These are phyloP conservation scores for Butorides virescens DNA, from an alignment of 2,113 vertebrate species.

Conservation along the genomic window DNA sequence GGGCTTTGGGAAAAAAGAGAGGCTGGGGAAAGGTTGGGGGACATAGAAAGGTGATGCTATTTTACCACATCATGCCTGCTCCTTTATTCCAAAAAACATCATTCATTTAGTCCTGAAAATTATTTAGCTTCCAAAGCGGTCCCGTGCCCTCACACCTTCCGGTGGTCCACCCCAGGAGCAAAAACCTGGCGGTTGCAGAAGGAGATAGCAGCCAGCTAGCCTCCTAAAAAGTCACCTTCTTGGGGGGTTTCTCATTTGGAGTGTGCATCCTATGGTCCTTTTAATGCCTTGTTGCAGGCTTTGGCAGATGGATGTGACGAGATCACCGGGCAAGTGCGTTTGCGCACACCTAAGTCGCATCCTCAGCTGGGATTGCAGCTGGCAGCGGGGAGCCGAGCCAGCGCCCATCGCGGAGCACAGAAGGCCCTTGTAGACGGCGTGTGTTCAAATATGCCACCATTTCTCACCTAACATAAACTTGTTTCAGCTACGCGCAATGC, in stretches of 20 bases:
- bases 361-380: not conserved
- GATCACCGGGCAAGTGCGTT: fast-evolving
- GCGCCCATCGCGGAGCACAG: fast-evolving
- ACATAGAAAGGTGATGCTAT: not conserved
- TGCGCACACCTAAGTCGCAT: not conserved
- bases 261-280: not conserved
- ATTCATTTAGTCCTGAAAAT: not conserved
- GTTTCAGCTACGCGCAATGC: not conserved
- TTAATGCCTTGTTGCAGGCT: not conserved
- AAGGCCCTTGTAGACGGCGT: not conserved
- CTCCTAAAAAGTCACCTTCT: not conserved
- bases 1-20: not conserved
- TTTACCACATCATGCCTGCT: not conserved
- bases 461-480: not conserved
- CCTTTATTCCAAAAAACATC: not conserved
- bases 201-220: not conserved
- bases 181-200: not conserved
- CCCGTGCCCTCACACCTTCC: fast-evolving
- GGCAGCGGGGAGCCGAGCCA: fast-evolving
- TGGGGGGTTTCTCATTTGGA: not conserved
- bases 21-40: not conserved
- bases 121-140: not conserved
- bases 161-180: not conserved
- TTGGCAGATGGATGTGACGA: not conserved
- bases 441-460: not conserved